Base-by-base conservation (phyloP, 1,140 invertebrate species). In the Leptinotarsa lineolata region DNA sequence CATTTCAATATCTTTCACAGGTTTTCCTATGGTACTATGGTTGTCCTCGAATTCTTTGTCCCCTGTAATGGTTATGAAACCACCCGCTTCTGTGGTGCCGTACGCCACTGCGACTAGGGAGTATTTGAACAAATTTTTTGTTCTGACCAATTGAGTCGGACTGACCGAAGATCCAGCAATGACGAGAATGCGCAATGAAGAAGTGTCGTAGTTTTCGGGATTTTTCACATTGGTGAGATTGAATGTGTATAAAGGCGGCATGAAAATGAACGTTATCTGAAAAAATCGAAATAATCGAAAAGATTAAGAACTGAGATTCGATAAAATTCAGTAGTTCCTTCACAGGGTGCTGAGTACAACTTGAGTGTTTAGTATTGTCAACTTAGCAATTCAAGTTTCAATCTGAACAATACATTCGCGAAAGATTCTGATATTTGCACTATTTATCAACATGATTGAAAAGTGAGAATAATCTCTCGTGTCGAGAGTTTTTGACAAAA, bases 41-140 rank as follows among this genome's bases (percentile, higher is more conserved):
- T 81, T 86, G 12, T 76, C 70, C n/a, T 69, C 22, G 54, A 58
- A 65, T 11, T 81, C 78, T 16, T 74, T 69, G 4, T 30, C 11
- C 67, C 74, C 68, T 18, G 61, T 71, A 58, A 54, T 22, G 3
- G 76, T 73, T 18, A 76, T 58, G 21, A 63, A 65, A 5, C 83
- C 83, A 6, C 81, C 73, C 2, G 80, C 70, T 77, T 87, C 86
- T 67, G 85, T 86, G 79, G 83, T 83, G 13, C 86, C 86, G 70
- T 86, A 87, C 1, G 82, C 83, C 79, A 84, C 81, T 18, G 83
- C 75, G 21, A 81, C 70, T 70, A 70, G 74, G 63, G 85, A 78
- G 39, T 83, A 76, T 45, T 83, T 81, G 72, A 84, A 84, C 77
- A 79, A 79, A 5, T 77, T 74, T 73, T 81, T 82, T 6, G 81